Conservation (phyloP, 2,888 invertebrate species). For the Plemyria rubiginata region DNA sequence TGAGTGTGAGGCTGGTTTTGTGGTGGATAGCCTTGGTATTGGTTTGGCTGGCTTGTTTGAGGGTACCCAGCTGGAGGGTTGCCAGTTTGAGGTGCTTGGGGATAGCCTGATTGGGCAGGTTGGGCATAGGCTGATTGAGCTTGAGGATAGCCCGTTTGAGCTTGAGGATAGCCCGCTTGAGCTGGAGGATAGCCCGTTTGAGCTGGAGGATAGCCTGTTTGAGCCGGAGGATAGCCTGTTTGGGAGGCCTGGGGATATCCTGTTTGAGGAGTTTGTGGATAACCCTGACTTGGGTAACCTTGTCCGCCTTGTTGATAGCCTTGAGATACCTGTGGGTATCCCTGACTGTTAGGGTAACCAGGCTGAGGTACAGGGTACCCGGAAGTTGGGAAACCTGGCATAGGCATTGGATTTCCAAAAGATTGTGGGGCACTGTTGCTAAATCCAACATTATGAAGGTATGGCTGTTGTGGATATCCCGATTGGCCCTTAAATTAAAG, state of each 20-base stretch:
- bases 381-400: slow-evolving; percentile 73
- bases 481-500: slow-evolving; percentile 81
- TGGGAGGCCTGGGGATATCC: slow-evolving; percentile 50
- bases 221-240: slow-evolving; percentile 52
- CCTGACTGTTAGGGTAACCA: slow-evolving; percentile 60
- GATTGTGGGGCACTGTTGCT: slow-evolving; percentile 78
- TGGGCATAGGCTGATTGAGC: slow-evolving; percentile 45
- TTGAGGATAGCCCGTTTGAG: slow-evolving; percentile 44
- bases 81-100: slow-evolving; percentile 39
- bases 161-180: slow-evolving; percentile 42
- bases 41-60: slow-evolving; percentile 49
- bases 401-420: slow-evolving; percentile 79
- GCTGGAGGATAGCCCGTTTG: slow-evolving; percentile 43
- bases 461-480: slow-evolving; percentile 81
- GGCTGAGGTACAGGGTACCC: slow-evolving; percentile 72
- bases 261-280: slow-evolving; percentile 45
- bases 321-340: slow-evolving; percentile 69
- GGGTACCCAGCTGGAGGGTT: slow-evolving; percentile 47
- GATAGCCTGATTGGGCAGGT: slow-evolving; percentile 47
- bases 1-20: slow-evolving; percentile 53
- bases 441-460: slow-evolving; percentile 80
- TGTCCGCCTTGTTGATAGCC: slow-evolving; percentile 51
- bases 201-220: slow-evolving; percentile 45
- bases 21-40: slow-evolving; percentile 63
- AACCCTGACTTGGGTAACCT: slow-evolving; percentile 42